A percentile compares a stretch with the other conserved stretches of the same genome.
phyloP scores from a whole-genome alignment of 2,888 invertebrate genomes.

The Adelognathus sp. region DNA sequence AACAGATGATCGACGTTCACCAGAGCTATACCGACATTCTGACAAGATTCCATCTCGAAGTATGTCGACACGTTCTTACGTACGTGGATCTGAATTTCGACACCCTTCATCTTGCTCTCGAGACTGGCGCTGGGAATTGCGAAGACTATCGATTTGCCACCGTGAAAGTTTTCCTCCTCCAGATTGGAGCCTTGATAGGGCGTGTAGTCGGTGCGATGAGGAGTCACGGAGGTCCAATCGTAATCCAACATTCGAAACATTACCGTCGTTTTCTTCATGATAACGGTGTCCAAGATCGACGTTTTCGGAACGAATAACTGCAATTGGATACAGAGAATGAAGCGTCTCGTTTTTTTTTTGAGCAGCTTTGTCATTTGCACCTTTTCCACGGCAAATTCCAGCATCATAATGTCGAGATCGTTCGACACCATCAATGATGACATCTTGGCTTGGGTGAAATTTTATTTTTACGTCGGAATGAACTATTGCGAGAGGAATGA shows the following conservation, averaged over 20 bases:
- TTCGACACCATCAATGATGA: conserved; percentile 71
- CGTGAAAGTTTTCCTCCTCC: conserved; percentile 70
- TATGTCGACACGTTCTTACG: conserved; percentile 69
- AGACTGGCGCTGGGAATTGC: conserved; percentile 66
- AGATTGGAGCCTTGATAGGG: conserved; percentile 70
- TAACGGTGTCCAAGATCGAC: conserved; percentile 67
- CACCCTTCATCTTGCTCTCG: conserved; percentile 47
- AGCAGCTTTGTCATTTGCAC: conserved; percentile 53
- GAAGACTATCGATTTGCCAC: conserved; percentile 75
- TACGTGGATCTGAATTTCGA: conserved; percentile 69
- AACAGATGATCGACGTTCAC: conserved; percentile 70
- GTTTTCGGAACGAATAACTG: conserved; percentile 71
- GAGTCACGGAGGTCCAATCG: conserved; percentile 71
- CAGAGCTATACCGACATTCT: conserved; percentile 65
- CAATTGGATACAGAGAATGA: not conserved
- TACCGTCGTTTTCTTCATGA: conserved; percentile 71
- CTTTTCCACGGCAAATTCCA: conserved; percentile 73
- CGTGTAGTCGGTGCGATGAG: conserved; percentile 69
- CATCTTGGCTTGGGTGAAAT: conserved; percentile 63
- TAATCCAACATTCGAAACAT: conserved; percentile 73
- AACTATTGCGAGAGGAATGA: conserved; percentile 12
- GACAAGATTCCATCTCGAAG: conserved; percentile 66
- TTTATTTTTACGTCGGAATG: not conserved
- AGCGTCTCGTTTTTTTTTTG: not conserved
- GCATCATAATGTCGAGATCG: conserved; percentile 73